These are phyloP conservation scores for Eledona agricola DNA, from an alignment of 2,888 invertebrate genomes.

Conservation along the genomic window DNA sequence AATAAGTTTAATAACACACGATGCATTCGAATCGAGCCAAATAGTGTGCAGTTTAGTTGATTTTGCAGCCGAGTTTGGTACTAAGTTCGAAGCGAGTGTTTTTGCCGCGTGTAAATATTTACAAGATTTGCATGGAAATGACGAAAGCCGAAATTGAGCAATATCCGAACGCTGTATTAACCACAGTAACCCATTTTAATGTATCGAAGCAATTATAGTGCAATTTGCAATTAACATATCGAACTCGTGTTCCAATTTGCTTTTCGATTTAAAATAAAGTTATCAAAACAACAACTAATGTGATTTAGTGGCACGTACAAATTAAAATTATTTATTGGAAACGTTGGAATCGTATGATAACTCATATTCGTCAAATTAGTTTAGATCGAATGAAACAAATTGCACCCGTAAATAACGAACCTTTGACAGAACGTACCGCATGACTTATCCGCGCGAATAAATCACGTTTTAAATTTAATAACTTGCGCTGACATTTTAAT, in stretches of 20 bases:
- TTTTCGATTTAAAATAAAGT: conserved; percentile 35
- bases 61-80: no score
- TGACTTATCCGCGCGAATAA: conserved; percentile 39
- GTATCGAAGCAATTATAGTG: conserved; percentile 18
- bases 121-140: no score
- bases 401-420: conserved; percentile 33
- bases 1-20: no score
- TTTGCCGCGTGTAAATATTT: no score
- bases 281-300: conserved; percentile 33
- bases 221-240: conserved; percentile 30
- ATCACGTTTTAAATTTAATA: conserved; percentile 42
- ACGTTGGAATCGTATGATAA: conserved; percentile 28
- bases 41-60: no score
- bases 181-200: conserved; percentile 21
- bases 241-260: conserved; percentile 26
- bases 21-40: no score
- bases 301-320: conserved; percentile 26
- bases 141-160: no score
- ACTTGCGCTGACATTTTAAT: conserved; percentile 42
- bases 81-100: no score
- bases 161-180: conserved; percentile 1
- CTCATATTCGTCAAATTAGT: conserved; percentile 36
- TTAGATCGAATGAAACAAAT: conserved; percentile 35
- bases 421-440: conserved; percentile 36
- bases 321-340: conserved; percentile 35